These are phyloP conservation scores for Drosophila aldrichi DNA, from an alignment of 2,888 invertebrate genomes.

Conservation along the genomic window DNA sequence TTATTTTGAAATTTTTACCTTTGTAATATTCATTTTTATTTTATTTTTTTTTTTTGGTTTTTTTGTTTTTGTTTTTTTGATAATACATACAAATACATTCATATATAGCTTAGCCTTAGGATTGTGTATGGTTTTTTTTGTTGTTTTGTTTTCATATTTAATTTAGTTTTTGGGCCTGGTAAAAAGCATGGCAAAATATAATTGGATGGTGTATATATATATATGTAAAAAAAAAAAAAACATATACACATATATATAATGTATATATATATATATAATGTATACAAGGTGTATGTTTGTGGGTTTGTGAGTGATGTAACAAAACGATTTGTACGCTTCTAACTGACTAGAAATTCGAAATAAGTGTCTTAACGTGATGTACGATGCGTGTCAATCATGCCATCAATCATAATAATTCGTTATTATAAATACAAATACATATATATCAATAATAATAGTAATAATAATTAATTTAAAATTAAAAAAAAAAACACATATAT, in stretches of 20 bases:
- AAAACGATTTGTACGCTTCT: constrained; percentile 59
- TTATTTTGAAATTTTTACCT: constrained; percentile 5
- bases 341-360: constrained; percentile 66
- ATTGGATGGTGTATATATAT: constrained; percentile 29
- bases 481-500: constrained; percentile 30
- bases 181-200: constrained; percentile 61
- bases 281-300: constrained; percentile 18
- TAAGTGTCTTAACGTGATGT: constrained; percentile 41
- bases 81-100: constrained; percentile 59
- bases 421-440: constrained; percentile 24
- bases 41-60: constrained; percentile 4
- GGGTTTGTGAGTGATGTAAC: constrained; percentile 32
- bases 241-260: constrained; percentile 3
- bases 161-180: constrained; percentile 44
- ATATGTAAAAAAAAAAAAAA: constrained; percentile 13
- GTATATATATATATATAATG: constrained; percentile 5
- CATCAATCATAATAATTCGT: constrained; percentile 37
- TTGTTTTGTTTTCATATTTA: constrained; percentile 33
- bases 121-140: constrained; percentile 49
- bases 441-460: constrained; percentile 47
- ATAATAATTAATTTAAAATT: constrained; percentile 24
- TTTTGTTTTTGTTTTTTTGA: constrained; percentile 26
- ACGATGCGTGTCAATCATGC: constrained; percentile 30
- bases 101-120: constrained; percentile 64
- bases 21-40: constrained; percentile 19